Percentiles rank a stretch among this genome's conserved stretches.
Evolutionary conservation across 1,140 invertebrate genomes (phyloP).

Genomic region (Hyles vespertilio): DNA sequence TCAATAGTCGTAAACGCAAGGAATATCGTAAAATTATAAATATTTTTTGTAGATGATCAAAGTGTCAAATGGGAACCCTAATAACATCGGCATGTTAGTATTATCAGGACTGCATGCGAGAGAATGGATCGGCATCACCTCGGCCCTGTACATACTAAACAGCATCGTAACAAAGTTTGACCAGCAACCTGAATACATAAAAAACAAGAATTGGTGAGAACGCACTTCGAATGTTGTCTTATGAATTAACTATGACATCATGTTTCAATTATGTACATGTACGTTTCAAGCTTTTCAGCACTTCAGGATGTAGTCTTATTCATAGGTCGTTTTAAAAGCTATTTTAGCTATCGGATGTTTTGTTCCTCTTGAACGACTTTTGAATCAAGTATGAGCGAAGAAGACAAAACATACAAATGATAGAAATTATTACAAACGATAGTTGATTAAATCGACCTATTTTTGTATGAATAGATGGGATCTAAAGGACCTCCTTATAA

Average conservation of each 20-base stretch:
- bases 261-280: neutral
- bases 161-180: conserved; percentile 81
- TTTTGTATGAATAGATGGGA: no score
- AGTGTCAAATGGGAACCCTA: conserved; percentile 77
- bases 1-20: no score
- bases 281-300: neutral
- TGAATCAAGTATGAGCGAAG: no score
- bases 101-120: conserved; percentile 86
- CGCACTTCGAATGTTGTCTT: neutral
- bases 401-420: no score
- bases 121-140: conserved; percentile 90
- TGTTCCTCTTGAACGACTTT: no score
- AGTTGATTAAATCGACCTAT: no score
- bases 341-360: no score
- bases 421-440: no score
- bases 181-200: conserved; percentile 78
- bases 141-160: conserved; percentile 85
- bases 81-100: conserved; percentile 72
- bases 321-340: no score
- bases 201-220: conserved; percentile 81
- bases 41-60: conserved; percentile 43
- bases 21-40: no score
- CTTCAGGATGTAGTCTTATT: no score
- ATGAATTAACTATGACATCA: neutral
- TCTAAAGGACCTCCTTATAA: no score